Percentiles rank a stretch among this genome's conserved stretches.
Conservation (phyloP, 2,113 vertebrate genomes). For the Python bivittatus region DNA sequence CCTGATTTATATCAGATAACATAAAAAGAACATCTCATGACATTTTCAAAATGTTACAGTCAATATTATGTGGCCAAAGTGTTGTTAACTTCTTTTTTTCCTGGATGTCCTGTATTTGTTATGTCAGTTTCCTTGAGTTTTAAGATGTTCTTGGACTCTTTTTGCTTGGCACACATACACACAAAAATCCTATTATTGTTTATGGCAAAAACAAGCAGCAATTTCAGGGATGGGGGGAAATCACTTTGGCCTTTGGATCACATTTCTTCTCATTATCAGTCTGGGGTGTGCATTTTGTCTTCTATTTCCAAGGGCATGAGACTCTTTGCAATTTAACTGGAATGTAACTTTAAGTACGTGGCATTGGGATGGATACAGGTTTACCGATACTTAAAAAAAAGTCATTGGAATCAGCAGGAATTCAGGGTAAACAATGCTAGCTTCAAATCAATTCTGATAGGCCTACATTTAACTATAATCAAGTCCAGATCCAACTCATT, state of each 20-base stretch:
- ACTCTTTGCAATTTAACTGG: conserved; percentile 5
- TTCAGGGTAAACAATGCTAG: neutral
- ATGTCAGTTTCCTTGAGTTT: conserved; percentile 13
- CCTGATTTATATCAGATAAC: conserved; percentile 13
- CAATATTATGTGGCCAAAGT: conserved; percentile 7
- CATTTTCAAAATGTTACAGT: conserved; percentile 34
- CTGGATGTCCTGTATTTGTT: conserved; percentile 15
- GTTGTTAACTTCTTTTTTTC: conserved; percentile 12
- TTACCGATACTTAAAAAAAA: neutral
- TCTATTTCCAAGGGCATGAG: conserved; percentile 12
- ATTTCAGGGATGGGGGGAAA: neutral
- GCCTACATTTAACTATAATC: neutral
- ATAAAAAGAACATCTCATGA: conserved; percentile 26
- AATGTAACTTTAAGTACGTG: neutral
- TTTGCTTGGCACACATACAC: neutral
- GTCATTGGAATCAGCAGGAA: neutral
- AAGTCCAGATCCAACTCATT: neutral
- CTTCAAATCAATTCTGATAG: neutral
- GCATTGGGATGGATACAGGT: neutral
- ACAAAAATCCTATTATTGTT: neutral
- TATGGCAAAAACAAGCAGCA: neutral
- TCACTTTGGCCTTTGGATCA: neutral
- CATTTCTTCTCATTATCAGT: conserved; percentile 11
- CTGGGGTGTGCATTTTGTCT: neutral
- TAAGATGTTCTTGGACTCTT: neutral